phyloP scores from a whole-genome alignment of 2,113 vertebrate genomes.

The Porphyrio hochstetteri region DNA sequence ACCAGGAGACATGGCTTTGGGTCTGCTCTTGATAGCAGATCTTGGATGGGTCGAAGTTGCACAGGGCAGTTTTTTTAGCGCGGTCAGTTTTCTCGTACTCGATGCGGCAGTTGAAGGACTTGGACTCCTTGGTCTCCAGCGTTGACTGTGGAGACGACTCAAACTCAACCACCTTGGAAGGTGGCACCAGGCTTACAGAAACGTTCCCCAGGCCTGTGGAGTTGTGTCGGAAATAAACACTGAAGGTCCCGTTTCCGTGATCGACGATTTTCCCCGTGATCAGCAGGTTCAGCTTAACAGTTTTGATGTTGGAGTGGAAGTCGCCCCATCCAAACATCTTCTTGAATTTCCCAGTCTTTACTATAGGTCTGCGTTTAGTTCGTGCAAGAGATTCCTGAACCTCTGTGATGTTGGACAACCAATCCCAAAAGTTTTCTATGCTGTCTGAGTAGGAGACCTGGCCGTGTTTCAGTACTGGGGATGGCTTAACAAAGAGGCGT shows the following conservation, averaged over 20 bases:
- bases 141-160: conserved; percentile 91
- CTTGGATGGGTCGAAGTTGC: conserved; percentile 91
- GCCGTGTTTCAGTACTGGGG: conserved; percentile 84
- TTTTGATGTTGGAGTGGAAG: conserved; percentile 99
- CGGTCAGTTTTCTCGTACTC: conserved; percentile 99
- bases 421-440: conserved; percentile 95
- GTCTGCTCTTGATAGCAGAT: conserved; percentile 99
- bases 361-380: conserved; percentile 98
- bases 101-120: conserved; percentile 98
- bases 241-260: conserved; percentile 98
- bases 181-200: conserved; percentile 96
- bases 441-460: conserved; percentile 89
- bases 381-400: conserved; percentile 87
- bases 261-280: conserved; percentile 99
- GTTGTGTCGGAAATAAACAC: conserved; percentile 98
- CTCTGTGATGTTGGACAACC: conserved; percentile 96
- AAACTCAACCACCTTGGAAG: conserved; percentile 98
- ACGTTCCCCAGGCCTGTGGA: conserved; percentile 96
- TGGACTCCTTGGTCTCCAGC: conserved; percentile 95
- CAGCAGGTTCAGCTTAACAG: conserved; percentile 96
- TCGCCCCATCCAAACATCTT: conserved; percentile 99
- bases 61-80: conserved; percentile 96
- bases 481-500: conserved; percentile 90
- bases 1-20: conserved; percentile 98
- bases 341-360: conserved; percentile 99